Conservation (phyloP, 2,888 invertebrate genomes). For the Nomada lathburiana region DNA sequence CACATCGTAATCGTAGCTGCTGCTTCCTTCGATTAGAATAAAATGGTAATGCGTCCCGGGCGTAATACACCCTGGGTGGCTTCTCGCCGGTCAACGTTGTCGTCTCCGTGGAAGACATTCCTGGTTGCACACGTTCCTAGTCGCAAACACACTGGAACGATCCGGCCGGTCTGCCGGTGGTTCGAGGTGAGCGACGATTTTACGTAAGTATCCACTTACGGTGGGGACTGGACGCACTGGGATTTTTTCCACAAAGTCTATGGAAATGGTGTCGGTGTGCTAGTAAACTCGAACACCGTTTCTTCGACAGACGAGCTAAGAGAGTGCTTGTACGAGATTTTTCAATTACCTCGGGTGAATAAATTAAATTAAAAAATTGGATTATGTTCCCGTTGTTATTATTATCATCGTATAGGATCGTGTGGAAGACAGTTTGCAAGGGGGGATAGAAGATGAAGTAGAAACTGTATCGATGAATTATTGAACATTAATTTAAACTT, state of each 20-base stretch:
- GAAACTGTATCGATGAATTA: not conserved
- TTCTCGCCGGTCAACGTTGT: conserved; percentile 68
- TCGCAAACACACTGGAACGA: conserved; percentile 48
- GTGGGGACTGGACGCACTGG: conserved; percentile 50
- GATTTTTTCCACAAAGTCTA: conserved; percentile 12
- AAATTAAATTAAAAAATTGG: not conserved
- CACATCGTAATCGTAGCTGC: conserved; percentile 68
- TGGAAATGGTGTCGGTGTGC: not conserved
- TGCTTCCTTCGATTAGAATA: conserved; percentile 68
- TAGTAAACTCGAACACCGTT: not conserved
- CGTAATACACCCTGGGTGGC: conserved; percentile 63
- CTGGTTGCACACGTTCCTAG: conserved; percentile 23
- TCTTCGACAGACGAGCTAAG: not conserved
- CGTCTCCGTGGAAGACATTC: conserved; percentile 69
- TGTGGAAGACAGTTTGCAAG: too few relatives aligned
- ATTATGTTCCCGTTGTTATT: not conserved
- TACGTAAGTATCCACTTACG: conserved; percentile 63
- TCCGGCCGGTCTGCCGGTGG: conserved; percentile 30
- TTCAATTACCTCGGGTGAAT: not conserved
- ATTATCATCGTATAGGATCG: not conserved
- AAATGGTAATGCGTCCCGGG: conserved; percentile 65
- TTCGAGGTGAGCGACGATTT: conserved; percentile 61
- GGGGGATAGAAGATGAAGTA: not conserved
- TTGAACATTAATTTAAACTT: not conserved
- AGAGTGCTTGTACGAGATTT: not conserved